Evolutionary conservation across 2,113 vertebrate species (phyloP).

Genomic region (Hippocampus abdominalis): DNA sequence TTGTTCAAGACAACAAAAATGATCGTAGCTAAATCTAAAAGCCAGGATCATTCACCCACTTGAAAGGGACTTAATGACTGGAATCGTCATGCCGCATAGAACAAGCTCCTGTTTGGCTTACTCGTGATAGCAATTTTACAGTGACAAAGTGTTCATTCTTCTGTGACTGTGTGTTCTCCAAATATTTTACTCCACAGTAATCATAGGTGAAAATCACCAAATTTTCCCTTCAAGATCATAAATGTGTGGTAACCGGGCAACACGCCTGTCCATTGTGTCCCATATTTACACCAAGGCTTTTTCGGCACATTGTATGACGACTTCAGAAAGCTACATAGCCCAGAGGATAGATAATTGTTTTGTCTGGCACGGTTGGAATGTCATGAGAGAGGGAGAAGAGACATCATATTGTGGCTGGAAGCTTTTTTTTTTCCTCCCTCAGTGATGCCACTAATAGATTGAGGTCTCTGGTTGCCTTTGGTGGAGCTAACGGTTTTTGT

Average conservation of each 20-base stretch:
- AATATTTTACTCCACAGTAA: not conserved
- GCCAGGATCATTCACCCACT: not conserved
- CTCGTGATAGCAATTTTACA: conserved; percentile 13
- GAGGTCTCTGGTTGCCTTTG: conserved; percentile 64
- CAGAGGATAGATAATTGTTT: not conserved
- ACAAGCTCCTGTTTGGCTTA: not conserved
- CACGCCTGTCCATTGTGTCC: not conserved
- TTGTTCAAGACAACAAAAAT: not conserved
- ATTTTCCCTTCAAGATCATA: not conserved
- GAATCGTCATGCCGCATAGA: not conserved
- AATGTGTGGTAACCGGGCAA: not conserved
- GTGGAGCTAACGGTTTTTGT: conserved; percentile 61
- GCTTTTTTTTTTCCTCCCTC: not conserved
- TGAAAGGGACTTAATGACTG: not conserved
- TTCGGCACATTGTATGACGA: conserved; percentile 4
- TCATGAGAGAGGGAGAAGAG: conserved; percentile 31
- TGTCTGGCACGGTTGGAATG: conserved; percentile 16
- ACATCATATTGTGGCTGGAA: conserved; percentile 34
- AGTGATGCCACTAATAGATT: conserved; percentile 64
- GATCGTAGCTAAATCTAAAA: not conserved
- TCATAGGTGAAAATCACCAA: not conserved
- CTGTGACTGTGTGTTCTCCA: not conserved
- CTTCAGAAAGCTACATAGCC: conserved; percentile 7
- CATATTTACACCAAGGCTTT: not conserved
- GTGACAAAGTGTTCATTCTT: conserved; percentile 26